Evolutionary conservation across 2,797 vertebrate genomes (phyloP), one percentile per base, ranked within the genome.

Genomic region (Danio choprae): DNA sequence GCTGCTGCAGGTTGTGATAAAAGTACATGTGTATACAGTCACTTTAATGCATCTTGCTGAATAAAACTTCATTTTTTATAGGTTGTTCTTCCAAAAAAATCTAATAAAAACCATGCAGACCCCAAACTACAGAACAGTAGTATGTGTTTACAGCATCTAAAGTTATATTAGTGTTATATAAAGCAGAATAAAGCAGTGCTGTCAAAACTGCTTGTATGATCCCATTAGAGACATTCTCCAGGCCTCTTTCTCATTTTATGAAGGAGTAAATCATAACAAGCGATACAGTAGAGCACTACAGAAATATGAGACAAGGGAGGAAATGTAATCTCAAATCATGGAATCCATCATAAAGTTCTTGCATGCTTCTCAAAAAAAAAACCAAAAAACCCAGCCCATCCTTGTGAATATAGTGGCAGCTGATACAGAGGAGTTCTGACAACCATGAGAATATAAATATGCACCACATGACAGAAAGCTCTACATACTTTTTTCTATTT

Each of bases 391-490:
- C n/a, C 13, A 40, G 50, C 13, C 10, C 53, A 5, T 63, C n/a
- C 20, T 75, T 4, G 40, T 70, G 16, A 70, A 70, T 53, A 16
- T 58, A 72, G 53, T 44, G 22, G 53, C 53, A 60, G 55, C 16
- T 69, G 16, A 13, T 63, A 50, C 10, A 78, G 16, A 67, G 36
- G 22, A 9, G 13, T 20, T 58, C 5, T 11, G 41, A 59, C 43
- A 73, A 67, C 53, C 64, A 68, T 69, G 53, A 55, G 40, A 77
- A 58, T 29, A 77, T 77, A 22, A 48, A 77, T 58, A 68, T 58
- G 11, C 43, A 56, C 53, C 53, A 77, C 29, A 77, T 68, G 43
- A 46, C 22, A 58, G 38, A 63, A 15, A 51, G n/a, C n/a, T 16
- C 48, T 44, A 12, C 38, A 76, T 2, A 77, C 67, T 67, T 44